A percentile compares a stretch with the other conserved stretches of the same genome.
These are phyloP conservation scores for Capitulum mitella DNA, from an alignment of 2,888 invertebrate species.

Conservation along the genomic window DNA sequence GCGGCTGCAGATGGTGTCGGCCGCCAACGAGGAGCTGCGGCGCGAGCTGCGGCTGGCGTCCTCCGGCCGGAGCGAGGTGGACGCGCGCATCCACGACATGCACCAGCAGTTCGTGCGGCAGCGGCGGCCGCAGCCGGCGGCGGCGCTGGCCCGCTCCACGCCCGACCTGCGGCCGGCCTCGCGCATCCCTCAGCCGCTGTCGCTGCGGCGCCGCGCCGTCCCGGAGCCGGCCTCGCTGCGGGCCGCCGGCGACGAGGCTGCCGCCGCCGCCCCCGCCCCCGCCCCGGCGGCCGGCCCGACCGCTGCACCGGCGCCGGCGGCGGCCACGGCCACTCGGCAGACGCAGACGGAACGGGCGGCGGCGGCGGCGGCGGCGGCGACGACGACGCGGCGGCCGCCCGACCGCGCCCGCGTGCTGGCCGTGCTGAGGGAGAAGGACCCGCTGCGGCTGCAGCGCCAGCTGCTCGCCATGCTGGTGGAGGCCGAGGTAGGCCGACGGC, in stretches of 20 bases:
- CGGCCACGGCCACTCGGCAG: neutral
- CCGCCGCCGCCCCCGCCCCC: neutral
- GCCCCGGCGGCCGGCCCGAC: neutral
- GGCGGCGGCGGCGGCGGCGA: neutral
- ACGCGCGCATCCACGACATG: constrained; percentile 14
- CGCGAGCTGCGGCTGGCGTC: neutral
- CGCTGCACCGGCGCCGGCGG: neutral
- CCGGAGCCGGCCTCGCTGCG: neutral
- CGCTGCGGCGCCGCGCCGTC: neutral
- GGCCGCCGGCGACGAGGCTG: neutral
- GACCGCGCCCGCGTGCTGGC: constrained; percentile 34
- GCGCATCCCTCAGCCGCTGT: neutral
- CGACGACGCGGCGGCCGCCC: constrained; percentile 28
- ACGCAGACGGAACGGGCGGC: neutral
- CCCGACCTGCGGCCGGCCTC: neutral
- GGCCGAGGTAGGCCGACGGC: constrained; percentile 35
- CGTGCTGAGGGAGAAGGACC: constrained; percentile 37
- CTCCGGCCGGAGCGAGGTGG: neutral
- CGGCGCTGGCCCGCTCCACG: neutral
- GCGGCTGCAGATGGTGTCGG: neutral
- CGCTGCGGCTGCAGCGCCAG: constrained; percentile 38
- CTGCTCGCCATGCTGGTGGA: constrained; percentile 38
- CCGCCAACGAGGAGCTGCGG: constrained; percentile 17
- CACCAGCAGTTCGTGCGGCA: neutral
- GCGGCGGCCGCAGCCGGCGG: neutral